Percentiles rank a stretch among this genome's conserved stretches.
Conservation (phyloP, 2,113 vertebrate genomes). For the Zeus faber region DNA sequence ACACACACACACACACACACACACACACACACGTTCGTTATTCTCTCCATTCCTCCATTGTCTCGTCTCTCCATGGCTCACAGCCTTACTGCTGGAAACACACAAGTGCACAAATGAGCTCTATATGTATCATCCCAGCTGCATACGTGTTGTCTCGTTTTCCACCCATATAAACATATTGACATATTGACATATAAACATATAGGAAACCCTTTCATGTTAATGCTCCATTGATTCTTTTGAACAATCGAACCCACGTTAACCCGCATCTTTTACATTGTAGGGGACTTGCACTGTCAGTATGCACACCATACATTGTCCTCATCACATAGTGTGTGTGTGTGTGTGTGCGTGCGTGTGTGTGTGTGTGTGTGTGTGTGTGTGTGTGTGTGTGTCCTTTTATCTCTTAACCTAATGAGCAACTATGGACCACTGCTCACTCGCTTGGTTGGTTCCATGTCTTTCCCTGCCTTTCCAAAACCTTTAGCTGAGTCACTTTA, state of each 20-base stretch:
- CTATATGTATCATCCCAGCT: background rate
- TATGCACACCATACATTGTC: too few species aligned
- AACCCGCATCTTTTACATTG: too few species aligned
- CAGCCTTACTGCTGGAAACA: background rate
- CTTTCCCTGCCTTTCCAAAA: background rate
- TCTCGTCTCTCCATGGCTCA: background rate
- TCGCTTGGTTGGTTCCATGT: background rate
- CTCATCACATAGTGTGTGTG: background rate
- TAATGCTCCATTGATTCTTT: too few species aligned
- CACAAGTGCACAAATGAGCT: too few species aligned
- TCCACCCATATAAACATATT: too few species aligned
- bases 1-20: background rate
- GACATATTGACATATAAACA: too few species aligned
- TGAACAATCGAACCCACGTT: too few species aligned
- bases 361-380: conserved; percentile 3
- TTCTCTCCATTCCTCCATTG: too few species aligned
- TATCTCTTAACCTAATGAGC: too few species aligned
- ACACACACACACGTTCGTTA: background rate
- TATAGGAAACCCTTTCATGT: too few species aligned
- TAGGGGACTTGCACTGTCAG: too few species aligned
- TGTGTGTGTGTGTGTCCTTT: background rate
- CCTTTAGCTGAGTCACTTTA: background rate
- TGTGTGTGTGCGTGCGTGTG: background rate
- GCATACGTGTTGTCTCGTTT: background rate
- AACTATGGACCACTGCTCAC: background rate